Evolutionary conservation across 2,797 vertebrate genomes (phyloP), one percentile per base, ranked within the genome.

Genomic region (Petrocephalus sullivani): DNA sequence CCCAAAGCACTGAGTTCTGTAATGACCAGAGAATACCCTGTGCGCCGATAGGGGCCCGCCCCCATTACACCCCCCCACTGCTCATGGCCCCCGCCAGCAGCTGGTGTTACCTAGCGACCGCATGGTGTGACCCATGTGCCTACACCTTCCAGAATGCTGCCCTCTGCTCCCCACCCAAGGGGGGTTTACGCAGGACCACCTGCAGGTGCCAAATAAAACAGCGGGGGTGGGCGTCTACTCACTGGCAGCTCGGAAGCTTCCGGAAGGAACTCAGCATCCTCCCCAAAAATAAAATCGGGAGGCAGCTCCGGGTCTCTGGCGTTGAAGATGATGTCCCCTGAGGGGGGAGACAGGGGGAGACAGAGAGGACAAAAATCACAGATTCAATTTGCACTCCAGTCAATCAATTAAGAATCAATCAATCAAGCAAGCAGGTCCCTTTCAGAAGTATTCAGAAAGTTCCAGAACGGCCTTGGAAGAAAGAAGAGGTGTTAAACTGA

Each of bases 291-390:
- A 93, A 99, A 99, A 94, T 99, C 98, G 3, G 98, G 98, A 75
- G 98, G 98, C 87, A 99, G 92, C 90, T 98, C 97, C 89, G 98
- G 98, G 93, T 98, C 98, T 41, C 93, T 95, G 89, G 97, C 98
- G 89, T 99, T 99, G 93, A 99, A 99, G 94, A 99, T 98, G 90
- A 99, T 98, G 91, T 99, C 98, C 98, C 98, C 98, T 99, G 94
- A 60, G 90, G 94, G 46, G 90, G 16, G 91, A 21, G 78, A 33
- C 28, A 28, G 41, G 7, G 41, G 46, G 49, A 56, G 28, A 54
- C 87, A 23, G 8, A 64, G 0, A 86, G 57, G 5, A 87, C 12
- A 14, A 28, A 84, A 57, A 12, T 85, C 51, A 87, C 49, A 56
- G 46, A 78, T 46, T 78, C 37, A 46, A 78, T 78, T 78, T 37